Conservation (phyloP, 2,113 vertebrate species). For the Sitta europaea region DNA sequence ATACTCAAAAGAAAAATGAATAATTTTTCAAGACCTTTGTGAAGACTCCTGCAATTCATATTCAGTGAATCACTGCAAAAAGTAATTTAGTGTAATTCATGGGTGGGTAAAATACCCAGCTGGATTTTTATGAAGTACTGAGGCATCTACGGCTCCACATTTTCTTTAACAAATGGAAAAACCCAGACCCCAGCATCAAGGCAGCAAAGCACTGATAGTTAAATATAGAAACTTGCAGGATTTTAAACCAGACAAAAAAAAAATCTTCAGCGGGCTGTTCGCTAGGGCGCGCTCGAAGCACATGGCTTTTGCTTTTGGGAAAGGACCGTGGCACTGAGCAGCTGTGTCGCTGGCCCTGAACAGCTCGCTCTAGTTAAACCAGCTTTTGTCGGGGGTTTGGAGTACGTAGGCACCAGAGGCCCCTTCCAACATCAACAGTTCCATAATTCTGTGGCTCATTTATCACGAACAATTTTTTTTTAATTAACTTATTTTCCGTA, state of each 20-base stretch:
- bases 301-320: neutral
- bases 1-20: neutral
- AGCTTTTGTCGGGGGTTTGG: neutral
- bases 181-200: neutral
- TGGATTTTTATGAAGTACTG: neutral
- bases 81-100: neutral
- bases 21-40: neutral
- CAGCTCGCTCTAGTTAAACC: neutral
- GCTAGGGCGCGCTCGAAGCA: constrained; percentile 11
- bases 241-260: neutral
- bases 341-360: neutral
- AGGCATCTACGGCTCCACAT: neutral
- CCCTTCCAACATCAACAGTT: neutral
- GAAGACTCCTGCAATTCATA: neutral
- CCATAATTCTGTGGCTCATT: neutral
- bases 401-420: neutral
- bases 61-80: neutral
- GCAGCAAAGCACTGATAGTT: neutral
- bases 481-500: neutral
- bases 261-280: neutral
- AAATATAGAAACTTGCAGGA: neutral
- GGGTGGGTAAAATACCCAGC: neutral
- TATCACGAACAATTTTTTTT: neutral
- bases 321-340: neutral
- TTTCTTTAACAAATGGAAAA: neutral